Evolutionary conservation across 2,888 invertebrate genomes (phyloP), one percentile per base, ranked within the genome.

Genomic region (Chrysolina americana): DNA sequence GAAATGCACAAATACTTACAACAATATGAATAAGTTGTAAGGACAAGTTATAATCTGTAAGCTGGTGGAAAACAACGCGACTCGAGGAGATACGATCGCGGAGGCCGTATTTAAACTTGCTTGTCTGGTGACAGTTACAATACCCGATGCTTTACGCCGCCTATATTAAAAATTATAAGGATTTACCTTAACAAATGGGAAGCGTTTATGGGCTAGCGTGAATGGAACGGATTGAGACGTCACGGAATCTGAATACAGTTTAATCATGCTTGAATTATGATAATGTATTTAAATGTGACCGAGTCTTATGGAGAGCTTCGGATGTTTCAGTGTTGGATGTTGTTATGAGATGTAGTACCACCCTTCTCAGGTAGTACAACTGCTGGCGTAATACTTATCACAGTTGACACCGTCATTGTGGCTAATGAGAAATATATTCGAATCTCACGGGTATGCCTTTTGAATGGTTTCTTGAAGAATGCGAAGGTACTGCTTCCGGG

Each of bases 261-360:
- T 85, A 85, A 84, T 85, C 84, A 83, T 79, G 78, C 80, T 81
- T 83, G 83, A 84, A 82, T 83, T 85, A 85, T 85, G 83, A 80
- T 84, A 84, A 84, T 84, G 80, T 83, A 83, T 84, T 84, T 83
- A 84, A 84, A 84, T 85, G 81, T 81, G 82, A 80, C 82, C 78
- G 78, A 83, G 81, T 80, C 82, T 80, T 80, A 78, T 80, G 79
- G 81, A 82, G 82, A 83, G 78, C 83, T 83, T 81, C 82, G 80
- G 80, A 82, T 81, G 78, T 78, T 79, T 80, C 77, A 66, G 19
- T 66, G 23, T 63, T 47, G 41, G 28, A 17, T 48, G n/a, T 62
- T 41, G 47, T 23, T 48, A 68, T 41, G 59, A 47, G 59, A 10
- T 69, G 28, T 44, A 59, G 28, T 59, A 36, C 23, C 59, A 28